These are phyloP conservation scores for Brachirus orientalis DNA, from an alignment of 2,113 vertebrate species.

Conservation along the genomic window DNA sequence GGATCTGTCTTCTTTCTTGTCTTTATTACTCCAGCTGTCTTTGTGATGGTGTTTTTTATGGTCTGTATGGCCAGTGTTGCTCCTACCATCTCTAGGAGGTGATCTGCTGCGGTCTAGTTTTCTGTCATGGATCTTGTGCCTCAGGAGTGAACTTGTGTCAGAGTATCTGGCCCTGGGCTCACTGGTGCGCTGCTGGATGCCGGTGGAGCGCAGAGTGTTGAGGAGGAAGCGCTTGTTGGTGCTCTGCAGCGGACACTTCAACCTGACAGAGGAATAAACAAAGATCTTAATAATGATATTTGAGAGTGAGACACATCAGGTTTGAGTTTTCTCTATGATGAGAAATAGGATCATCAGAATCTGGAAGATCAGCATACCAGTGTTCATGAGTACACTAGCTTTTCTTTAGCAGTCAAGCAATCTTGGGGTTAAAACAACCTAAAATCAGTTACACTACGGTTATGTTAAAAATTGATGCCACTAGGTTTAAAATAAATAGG, in stretches of 20 bases:
- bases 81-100: conserved; percentile 46
- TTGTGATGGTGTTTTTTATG: conserved; percentile 41
- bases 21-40: conserved; percentile 42
- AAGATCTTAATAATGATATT: not conserved
- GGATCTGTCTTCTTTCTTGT: conserved; percentile 55
- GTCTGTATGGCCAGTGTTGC: conserved; percentile 28
- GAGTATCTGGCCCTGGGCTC: conserved; percentile 68
- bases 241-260: conserved; percentile 93
- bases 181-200: conserved; percentile 73
- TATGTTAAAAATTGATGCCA: too few relatives aligned
- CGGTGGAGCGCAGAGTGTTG: conserved; percentile 93
- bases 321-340: too few relatives aligned
- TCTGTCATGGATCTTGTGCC: conserved; percentile 45
- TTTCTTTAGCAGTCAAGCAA: too few relatives aligned
- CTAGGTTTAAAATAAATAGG: too few relatives aligned
- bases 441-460: too few relatives aligned
- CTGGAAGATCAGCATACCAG: too few relatives aligned
- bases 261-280: conserved; percentile 79
- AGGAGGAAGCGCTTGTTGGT: conserved; percentile 96
- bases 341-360: too few relatives aligned
- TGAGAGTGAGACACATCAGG: too few relatives aligned
- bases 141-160: conserved; percentile 26
- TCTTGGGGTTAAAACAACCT: too few relatives aligned
- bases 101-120: conserved; percentile 58
- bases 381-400: too few relatives aligned